Evolutionary conservation across 37 sponge, comb jelly and placozoan genomes (phyloP).

Genomic region (Diacarnus erythraeanus): DNA sequence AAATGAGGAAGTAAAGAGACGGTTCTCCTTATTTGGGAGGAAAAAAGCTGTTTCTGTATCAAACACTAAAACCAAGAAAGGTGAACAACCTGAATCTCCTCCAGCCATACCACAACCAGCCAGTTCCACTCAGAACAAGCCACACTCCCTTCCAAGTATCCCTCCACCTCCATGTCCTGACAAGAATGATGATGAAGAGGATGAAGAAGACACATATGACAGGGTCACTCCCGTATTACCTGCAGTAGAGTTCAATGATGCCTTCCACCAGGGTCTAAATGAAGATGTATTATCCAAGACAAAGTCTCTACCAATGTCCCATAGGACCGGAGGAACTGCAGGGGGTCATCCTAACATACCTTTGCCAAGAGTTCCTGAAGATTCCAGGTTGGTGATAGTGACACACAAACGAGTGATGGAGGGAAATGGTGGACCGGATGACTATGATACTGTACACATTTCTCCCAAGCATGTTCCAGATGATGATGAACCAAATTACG

Average conservation of each 20-base stretch:
- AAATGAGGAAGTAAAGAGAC: conserved; percentile 3
- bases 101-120: neutral
- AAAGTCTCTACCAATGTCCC: conserved; percentile 21
- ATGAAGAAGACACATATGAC: conserved; percentile 31
- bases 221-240: conserved; percentile 1
- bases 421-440: neutral
- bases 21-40: conserved; percentile 35
- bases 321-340: no score
- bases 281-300: conserved; percentile 12
- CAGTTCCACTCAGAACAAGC: conserved; percentile 5
- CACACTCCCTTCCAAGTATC: conserved; percentile 17
- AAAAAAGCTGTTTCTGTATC: conserved; percentile 33
- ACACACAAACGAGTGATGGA: neutral
- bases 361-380: conserved; percentile 54
- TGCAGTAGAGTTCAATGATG: neutral
- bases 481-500: conserved; percentile 74
- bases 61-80: conserved; percentile 2
- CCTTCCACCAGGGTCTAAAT: neutral
- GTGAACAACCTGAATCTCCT: neutral
- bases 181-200: conserved; percentile 33
- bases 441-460: conserved; percentile 18
- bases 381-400: conserved; percentile 18
- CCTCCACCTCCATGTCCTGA: conserved; percentile 11
- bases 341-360: conserved; percentile 26
- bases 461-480: conserved; percentile 16